Percentiles rank a stretch among this genome's conserved stretches.
Evolutionary conservation across 2,113 vertebrate species (phyloP).

Genomic region (Micromys minutus): DNA sequence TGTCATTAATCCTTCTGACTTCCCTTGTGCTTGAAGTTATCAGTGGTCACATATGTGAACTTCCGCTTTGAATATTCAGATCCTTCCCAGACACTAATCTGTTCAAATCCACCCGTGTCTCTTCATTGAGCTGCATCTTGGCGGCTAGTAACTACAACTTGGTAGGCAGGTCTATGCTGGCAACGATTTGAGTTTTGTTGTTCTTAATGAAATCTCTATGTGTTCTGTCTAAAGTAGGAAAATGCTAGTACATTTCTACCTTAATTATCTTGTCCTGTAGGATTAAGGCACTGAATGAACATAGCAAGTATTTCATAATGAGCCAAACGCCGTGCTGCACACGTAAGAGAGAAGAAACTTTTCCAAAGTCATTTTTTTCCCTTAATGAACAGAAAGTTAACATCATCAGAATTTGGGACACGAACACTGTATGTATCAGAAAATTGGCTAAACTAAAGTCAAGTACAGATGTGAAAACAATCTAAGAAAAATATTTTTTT

Average conservation of each 20-base stretch:
- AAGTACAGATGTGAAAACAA: neutral
- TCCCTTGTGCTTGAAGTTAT: neutral
- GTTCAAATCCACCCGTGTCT: neutral
- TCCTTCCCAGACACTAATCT: neutral
- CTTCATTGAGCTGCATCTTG: neutral
- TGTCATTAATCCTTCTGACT: neutral
- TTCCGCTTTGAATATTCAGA: conserved; percentile 42
- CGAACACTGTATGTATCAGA: neutral
- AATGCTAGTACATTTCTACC: conserved; percentile 1
- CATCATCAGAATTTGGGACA: neutral
- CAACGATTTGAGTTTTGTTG: conserved; percentile 25
- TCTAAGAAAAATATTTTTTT: neutral
- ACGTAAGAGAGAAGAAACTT: neutral
- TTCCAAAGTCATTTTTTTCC: neutral
- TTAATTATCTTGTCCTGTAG: conserved; percentile 3
- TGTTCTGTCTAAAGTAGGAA: neutral
- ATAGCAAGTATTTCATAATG: conserved; percentile 3
- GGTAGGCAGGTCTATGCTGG: neutral
- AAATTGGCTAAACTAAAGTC: neutral
- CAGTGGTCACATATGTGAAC: neutral
- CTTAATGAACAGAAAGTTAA: conserved; percentile 26
- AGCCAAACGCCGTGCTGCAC: neutral
- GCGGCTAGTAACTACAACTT: neutral
- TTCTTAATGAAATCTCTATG: conserved; percentile 3
- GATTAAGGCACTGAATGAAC: conserved; percentile 4